Conservation (phyloP, 1,140 invertebrate species). For the Andricus grossulariae region DNA sequence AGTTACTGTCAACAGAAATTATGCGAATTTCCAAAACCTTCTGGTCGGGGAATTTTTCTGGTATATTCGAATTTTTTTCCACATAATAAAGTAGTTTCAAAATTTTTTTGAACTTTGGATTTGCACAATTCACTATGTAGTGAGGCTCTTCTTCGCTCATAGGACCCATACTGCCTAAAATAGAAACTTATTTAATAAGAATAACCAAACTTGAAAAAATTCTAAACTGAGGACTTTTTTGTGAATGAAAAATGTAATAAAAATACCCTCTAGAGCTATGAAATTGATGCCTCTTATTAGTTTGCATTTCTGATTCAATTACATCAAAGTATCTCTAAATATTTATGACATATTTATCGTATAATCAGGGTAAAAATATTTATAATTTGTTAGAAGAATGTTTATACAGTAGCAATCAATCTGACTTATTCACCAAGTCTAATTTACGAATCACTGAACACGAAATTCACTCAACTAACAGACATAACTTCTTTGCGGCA, state of each 20-base stretch:
- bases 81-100: constrained; percentile 78
- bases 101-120: constrained; percentile 81
- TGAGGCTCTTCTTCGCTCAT: constrained; percentile 67
- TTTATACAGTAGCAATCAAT: background rate
- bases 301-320: constrained; percentile 37
- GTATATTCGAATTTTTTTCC: constrained; percentile 77
- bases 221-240: constrained; percentile 44
- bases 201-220: constrained; percentile 10
- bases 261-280: background rate
- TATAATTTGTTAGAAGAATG: constrained; percentile 6
- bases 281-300: background rate
- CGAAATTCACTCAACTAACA: background rate
- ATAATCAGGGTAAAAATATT: constrained; percentile 15
- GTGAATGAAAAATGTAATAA: constrained; percentile 6
- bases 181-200: constrained; percentile 37
- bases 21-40: constrained; percentile 81
- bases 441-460: constrained; percentile 21
- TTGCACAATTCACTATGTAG: constrained; percentile 71
- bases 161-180: constrained; percentile 64
- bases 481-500: background rate
- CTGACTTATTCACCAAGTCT: background rate
- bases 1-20: constrained; percentile 80
- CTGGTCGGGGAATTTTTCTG: constrained; percentile 77
- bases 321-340: constrained; percentile 6
- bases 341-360: constrained; percentile 15